Base-by-base conservation (phyloP, 2,797 vertebrate genomes). In the Chaenodraco wilsoni region DNA sequence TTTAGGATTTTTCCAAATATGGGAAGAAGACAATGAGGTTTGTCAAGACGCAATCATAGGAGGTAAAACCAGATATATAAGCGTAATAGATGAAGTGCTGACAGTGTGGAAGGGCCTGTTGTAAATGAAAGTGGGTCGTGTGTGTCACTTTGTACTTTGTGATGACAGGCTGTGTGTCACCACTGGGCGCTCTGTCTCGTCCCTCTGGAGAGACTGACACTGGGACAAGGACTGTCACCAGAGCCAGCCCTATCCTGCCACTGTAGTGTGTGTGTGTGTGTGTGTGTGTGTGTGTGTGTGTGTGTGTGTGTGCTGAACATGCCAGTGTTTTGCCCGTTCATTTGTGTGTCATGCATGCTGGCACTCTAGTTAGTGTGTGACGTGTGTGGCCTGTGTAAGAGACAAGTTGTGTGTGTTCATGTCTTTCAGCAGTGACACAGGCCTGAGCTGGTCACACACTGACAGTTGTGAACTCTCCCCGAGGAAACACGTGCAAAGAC, bases 151-250 rank as follows among this genome's bases (percentile, higher is more conserved):
- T 85, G 58, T 76, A 88, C 74, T 86, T 70, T 85, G 58, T 76
- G 85, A 84, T 90, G 92, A 87, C 92, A 91, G 90, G 72, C 75
- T 43, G 75, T 72, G 81, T 87, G 87, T 87, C 84, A 87, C 81
- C 74, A 76, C 73, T 58, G 81, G 75, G 57, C 79, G 73, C 81
- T 72, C 76, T 68, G 72, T 72, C 76, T 76, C 65, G 33, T 84
- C 77, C 77, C 86, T 86, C 89, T 65, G 56, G 90, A 92, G 86
- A 85, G 78, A 81, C 68, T 83, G 74, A 87, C 86, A 79, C 73
- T 83, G 89, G 87, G 79, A 87, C 81, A 72, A 66, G 21, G 74
- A 82, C 88, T 89, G 88, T 89, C 90, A 89, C 74, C 81, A 76
- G 76, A 69, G 49, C 78, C 67, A 43, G 61, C 69, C 66, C 50